Evolutionary conservation across 2,113 vertebrate species (phyloP).

Genomic region (Malurus melanocephalus): DNA sequence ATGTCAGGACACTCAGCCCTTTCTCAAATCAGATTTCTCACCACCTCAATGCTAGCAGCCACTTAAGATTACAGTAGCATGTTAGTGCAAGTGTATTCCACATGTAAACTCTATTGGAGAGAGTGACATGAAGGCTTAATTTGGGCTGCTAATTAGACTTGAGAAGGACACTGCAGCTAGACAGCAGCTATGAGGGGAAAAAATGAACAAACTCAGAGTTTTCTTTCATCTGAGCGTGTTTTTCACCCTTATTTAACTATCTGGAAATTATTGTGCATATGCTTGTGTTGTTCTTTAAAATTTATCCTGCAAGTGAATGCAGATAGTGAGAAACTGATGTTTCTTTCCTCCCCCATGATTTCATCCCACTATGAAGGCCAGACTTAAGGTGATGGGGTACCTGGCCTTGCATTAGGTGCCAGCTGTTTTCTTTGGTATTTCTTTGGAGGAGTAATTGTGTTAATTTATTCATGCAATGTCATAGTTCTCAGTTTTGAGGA

Average conservation of each 20-base stretch:
- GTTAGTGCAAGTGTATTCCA: not conserved
- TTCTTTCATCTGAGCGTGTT: not conserved
- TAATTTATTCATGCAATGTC: slow-evolving; percentile 56
- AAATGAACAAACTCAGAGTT: not conserved
- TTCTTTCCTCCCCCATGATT: not conserved
- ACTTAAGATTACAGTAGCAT: not conserved
- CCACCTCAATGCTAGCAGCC: not conserved
- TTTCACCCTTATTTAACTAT: slow-evolving; percentile 14
- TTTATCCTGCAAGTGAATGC: not conserved
- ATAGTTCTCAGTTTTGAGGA: slow-evolving; percentile 26
- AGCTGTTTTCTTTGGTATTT: slow-evolving; percentile 53
- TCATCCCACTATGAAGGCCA: not conserved
- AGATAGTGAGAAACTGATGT: not conserved
- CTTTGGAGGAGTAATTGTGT: slow-evolving; percentile 28
- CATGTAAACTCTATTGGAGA: not conserved
- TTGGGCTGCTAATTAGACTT: slow-evolving; percentile 25
- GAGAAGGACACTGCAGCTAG: not conserved
- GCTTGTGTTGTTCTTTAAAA: not conserved
- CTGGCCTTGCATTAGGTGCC: slow-evolving; percentile 16
- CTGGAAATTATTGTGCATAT: not conserved
- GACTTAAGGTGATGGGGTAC: not conserved
- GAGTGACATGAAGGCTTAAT: not conserved
- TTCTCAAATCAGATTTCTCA: not conserved
- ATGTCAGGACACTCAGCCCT: not conserved
- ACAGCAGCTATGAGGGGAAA: slow-evolving; percentile 5